These are phyloP conservation scores for Poecilobothrus nobilitatus DNA, from an alignment of 2,888 invertebrate species.

Conservation along the genomic window DNA sequence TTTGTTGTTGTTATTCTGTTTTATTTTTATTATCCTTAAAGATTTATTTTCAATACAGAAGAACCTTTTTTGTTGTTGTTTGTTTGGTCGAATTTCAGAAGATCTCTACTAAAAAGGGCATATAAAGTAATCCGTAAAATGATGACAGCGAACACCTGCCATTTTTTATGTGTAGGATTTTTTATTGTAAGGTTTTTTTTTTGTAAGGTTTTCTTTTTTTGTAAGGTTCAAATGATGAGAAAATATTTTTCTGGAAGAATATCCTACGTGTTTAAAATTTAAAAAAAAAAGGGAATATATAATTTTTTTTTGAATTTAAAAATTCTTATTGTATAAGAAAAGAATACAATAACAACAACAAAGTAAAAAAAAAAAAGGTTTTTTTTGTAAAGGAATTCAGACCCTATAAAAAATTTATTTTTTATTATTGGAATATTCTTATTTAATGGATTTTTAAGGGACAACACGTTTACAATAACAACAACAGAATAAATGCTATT, in stretches of 20 bases:
- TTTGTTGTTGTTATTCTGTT: not conserved
- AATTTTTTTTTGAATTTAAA: not conserved
- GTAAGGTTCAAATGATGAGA: not conserved
- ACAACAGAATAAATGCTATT: no score
- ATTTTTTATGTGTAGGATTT: slow-evolving; percentile 4
- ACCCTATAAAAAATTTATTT: not conserved
- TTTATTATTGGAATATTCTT: no score
- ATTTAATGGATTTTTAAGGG: no score
- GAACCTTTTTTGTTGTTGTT: not conserved
- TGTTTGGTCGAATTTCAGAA: not conserved
- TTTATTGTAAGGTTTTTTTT: not conserved
- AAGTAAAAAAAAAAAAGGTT: not conserved
- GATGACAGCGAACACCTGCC: slow-evolving; percentile 12
- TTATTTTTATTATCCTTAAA: not conserved
- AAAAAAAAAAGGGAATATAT: not conserved
- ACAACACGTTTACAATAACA: no score
- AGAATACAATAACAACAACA: not conserved
- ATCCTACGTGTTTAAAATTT: not conserved
- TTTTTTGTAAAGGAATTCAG: not conserved
- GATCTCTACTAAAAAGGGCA: not conserved
- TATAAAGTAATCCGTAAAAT: slow-evolving; percentile 4
- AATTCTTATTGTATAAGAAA: slow-evolving; percentile 1
- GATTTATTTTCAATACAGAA: not conserved
- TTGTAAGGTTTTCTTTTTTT: no score
- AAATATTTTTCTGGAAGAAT: not conserved